Base-by-base conservation (phyloP, 2,888 invertebrate genomes). In the Nyleta sp. region DNA sequence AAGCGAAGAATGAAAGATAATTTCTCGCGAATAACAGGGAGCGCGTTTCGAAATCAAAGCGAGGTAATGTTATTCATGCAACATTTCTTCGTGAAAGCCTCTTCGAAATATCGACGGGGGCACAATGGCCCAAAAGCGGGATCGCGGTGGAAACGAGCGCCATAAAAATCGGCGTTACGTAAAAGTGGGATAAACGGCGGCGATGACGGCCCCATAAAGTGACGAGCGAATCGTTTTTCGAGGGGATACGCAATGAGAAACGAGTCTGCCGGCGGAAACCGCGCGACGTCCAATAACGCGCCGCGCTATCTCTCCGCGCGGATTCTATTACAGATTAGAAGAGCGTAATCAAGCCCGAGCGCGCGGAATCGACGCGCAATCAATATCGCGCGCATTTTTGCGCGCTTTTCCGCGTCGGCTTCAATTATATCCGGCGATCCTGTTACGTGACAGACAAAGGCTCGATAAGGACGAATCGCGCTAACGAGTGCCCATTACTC, bases 241-340 rank as follows among this genome's bases (percentile, higher is more conserved):
- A 40, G 48, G 24, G 38, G 53, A 35, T 31, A 20, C 62, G 55
- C 46, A 48, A 55, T 46, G 55, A 71, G 71, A 57, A 67, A 64
- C 22, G 62, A 24, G 24, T 44, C 24, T 10, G 42, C 8, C 35
- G 22, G 35, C 35, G 24, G 46, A 53, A 71, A 71, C 62, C 62
- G 13, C 62, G 60, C 24, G 62, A 22, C 24, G 60, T 7, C 60
- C 60, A 33, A 50, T 73, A 73, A 65, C 62, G 38, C 2, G 3
- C 31, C 33, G 35, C 46, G 64, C 57, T 65, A 73, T 73, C 73
- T 52, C 22, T 15, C 42, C 42, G 44, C 33, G 15, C 57, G 59
- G 52, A 74, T 67, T 60, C 60, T 67, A 53, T 74, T 40, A 62
- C 67, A 68, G 60, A 75, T 75, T 75, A 75, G 60, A 60, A 67